phyloP scores from a whole-genome alignment of 2,113 vertebrate genomes.

The Alexandromys fortis region DNA sequence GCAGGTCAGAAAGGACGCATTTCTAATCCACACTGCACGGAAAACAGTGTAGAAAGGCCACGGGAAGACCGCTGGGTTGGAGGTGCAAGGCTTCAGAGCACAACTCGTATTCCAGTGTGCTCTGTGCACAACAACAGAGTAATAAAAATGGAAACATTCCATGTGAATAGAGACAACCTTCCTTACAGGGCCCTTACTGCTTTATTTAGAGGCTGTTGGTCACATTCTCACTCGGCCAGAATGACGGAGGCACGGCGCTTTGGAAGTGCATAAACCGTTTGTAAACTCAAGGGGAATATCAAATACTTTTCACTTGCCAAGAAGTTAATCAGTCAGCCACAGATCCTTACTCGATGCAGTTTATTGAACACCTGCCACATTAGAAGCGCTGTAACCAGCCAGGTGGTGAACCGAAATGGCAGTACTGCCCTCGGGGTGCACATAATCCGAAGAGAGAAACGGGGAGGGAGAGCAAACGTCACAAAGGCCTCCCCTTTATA shows the following conservation, averaged over 20 bases:
- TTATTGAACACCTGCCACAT: slow-evolving; percentile 77
- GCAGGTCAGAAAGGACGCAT: slow-evolving; percentile 76
- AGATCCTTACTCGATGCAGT: slow-evolving; percentile 53
- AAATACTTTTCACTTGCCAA: slow-evolving; percentile 72
- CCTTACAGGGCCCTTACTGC: not conserved
- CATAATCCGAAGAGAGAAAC: slow-evolving; percentile 70
- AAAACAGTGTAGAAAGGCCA: slow-evolving; percentile 70
- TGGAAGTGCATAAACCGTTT: slow-evolving; percentile 75
- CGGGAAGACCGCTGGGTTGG: not conserved
- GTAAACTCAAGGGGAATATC: slow-evolving; percentile 76
- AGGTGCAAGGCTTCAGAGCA: not conserved
- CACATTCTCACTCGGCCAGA: slow-evolving; percentile 45
- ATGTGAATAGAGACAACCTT: slow-evolving; percentile 8
- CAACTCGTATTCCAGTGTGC: slow-evolving; percentile 37
- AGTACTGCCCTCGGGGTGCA: slow-evolving; percentile 69
- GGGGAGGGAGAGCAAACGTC: slow-evolving; percentile 9
- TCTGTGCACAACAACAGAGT: slow-evolving; percentile 45
- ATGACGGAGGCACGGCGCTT: slow-evolving; percentile 44
- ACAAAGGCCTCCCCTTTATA: not conserved
- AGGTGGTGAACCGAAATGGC: slow-evolving; percentile 63
- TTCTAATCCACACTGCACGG: slow-evolving; percentile 49
- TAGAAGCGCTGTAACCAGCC: slow-evolving; percentile 60
- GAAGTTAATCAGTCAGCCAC: slow-evolving; percentile 75
- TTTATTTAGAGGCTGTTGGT: slow-evolving; percentile 59
- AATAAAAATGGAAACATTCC: slow-evolving; percentile 58